A percentile compares a stretch with the other conserved stretches of the same genome.
phyloP scores from a whole-genome alignment of 23 tunicate species.

The Ciona savignyi region DNA sequence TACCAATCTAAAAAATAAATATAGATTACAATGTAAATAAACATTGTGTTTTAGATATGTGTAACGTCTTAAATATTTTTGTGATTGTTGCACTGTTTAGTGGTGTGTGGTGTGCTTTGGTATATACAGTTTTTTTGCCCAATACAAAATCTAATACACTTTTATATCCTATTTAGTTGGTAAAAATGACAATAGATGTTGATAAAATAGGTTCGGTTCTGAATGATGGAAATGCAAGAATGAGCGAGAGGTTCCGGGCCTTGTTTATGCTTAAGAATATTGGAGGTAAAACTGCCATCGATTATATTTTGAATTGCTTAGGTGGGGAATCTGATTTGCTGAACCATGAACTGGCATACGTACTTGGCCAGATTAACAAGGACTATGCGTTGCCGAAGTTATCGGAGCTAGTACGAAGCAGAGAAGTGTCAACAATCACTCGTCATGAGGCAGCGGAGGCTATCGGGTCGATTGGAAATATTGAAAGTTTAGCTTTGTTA shows the following conservation, averaged over 20 bases:
- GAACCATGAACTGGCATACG: conserved; percentile 98
- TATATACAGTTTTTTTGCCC: too few relatives aligned
- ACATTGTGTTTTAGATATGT: too few relatives aligned
- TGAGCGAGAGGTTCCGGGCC: conserved; percentile 88
- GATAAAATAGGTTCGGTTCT: conserved; percentile 37
- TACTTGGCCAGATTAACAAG: conserved; percentile 94
- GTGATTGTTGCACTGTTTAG: too few relatives aligned
- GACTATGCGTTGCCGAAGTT: conserved; percentile 57
- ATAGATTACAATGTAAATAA: too few relatives aligned
- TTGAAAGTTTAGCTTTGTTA: conserved; percentile 22
- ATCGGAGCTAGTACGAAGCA: conserved; percentile 25
- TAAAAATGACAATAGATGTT: conserved; percentile 35
- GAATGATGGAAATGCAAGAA: conserved; percentile 35
- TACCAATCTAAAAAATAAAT: too few relatives aligned
- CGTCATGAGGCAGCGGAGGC: conserved; percentile 99
- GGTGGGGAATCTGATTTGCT: conserved; percentile 85
- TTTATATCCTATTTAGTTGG: too few relatives aligned
- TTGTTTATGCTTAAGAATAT: conserved; percentile 72
- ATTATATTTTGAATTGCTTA: conserved; percentile 69
- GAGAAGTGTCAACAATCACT: conserved; percentile 48
- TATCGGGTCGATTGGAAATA: conserved; percentile 75
- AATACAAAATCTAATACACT: too few relatives aligned
- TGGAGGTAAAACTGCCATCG: conserved; percentile 53
- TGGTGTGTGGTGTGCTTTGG: too few relatives aligned
- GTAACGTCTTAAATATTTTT: too few relatives aligned